These are phyloP conservation scores for Accipiter virgatus DNA, from an alignment of 2,113 vertebrate species.

Conservation along the genomic window DNA sequence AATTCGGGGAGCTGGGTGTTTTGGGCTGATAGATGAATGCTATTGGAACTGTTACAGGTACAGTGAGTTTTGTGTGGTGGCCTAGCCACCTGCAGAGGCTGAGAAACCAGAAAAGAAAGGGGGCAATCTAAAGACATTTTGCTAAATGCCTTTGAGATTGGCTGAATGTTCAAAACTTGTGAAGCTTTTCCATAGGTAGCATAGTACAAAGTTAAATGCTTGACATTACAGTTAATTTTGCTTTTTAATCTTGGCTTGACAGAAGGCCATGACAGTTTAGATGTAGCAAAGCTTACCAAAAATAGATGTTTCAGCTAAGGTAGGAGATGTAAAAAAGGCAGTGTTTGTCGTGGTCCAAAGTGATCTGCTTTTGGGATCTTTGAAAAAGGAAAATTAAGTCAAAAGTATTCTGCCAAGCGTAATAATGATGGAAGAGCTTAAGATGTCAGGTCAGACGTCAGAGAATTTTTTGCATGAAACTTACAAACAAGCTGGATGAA, in stretches of 20 bases:
- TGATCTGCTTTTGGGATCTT: neutral
- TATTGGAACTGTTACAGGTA: neutral
- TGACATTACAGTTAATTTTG: neutral
- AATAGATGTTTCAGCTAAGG: neutral
- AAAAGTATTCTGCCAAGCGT: neutral
- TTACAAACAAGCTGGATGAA: neutral
- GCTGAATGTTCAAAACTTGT: neutral
- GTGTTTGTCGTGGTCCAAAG: neutral
- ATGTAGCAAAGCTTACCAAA: neutral
- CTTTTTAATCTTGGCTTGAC: neutral
- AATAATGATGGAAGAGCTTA: neutral
- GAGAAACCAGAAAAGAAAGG: neutral
- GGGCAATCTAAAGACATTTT: neutral
- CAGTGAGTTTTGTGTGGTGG: neutral
- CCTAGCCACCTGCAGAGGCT: neutral
- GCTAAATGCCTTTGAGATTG: neutral
- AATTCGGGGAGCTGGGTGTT: neutral
- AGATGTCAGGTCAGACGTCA: neutral
- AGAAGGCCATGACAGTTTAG: neutral
- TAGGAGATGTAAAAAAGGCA: neutral
- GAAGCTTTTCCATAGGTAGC: neutral
- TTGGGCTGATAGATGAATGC: neutral
- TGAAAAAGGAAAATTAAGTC: neutral
- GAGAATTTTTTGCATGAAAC: neutral
- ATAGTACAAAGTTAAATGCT: neutral